Conservation (phyloP, 2,797 vertebrate species). For the Argentina silus region DNA sequence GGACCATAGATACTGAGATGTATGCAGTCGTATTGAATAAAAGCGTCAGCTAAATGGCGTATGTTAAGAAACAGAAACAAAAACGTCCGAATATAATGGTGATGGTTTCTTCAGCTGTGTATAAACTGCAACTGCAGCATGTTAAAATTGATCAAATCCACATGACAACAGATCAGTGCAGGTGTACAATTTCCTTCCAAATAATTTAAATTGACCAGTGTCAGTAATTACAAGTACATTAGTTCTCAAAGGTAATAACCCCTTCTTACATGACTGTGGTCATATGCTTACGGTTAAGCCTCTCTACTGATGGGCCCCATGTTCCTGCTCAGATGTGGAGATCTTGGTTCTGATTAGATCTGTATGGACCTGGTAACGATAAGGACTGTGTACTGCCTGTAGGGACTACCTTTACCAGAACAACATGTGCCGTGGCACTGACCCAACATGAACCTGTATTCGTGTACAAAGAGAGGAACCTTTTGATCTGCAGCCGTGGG, state of each 20-base stretch:
- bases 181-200: background rate
- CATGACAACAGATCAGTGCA: background rate
- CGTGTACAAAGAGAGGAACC: background rate
- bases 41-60: too few species aligned
- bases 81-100: too few species aligned
- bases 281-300: background rate
- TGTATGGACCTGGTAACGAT: background rate
- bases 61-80: too few species aligned
- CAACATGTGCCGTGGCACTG: conserved; percentile 5
- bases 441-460: conserved; percentile 9
- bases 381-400: background rate
- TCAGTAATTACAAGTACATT: background rate
- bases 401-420: background rate
- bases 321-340: background rate
- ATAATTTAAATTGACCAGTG: background rate
- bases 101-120: background rate
- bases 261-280: background rate
- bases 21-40: background rate
- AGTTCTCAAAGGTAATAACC: background rate
- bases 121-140: background rate
- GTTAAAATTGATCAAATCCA: background rate
- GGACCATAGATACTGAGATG: too few species aligned
- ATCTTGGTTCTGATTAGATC: conserved; percentile 10
- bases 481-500: conserved; percentile 34
- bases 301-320: background rate